Base-by-base conservation (phyloP, 2,888 invertebrate genomes). In the Dynastes grantii region DNA sequence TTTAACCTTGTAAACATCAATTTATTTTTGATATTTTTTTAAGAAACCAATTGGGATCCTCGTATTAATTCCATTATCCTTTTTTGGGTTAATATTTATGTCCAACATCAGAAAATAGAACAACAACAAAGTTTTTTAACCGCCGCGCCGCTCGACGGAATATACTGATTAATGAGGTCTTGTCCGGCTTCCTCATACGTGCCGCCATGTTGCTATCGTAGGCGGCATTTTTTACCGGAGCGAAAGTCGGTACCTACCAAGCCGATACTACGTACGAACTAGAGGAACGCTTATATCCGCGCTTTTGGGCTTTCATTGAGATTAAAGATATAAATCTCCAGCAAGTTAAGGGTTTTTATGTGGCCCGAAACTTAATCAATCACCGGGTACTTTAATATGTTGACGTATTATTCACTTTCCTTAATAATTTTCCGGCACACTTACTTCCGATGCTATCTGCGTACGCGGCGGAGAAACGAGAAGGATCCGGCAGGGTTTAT, bases 321-420 rank as follows among this genome's bases (percentile, higher is more conserved):
- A 77, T 77, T 77, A 77, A 77, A 70, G 70, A 45, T 65, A 77
- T 77, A 77, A 77, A 77, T 77, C 70, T 68, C 77, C 40, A 45
- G 70, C 70, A 29, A 77, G 55, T 58, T 58, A 22, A 22, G 22
- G n/a, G 45, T 77, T 70, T 77, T 77, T 77, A 40, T 70, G 45
- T 16, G 67, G 27, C 4, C 29, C 53, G 32, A 16, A 27, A 77
- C 61, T 58, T 77, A 68, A 76, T 76, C 65, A 64, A 76, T 76
- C 76, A 76, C 45, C 2, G 51, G 68, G 77, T 77, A 61, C 61
- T 70, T 77, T 77, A 68, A 77, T 67, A 77, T 51, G 77, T 58
- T 58, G 77, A 58, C 77, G 58, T 68, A 77, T 77, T 77, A 45
- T 77, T 77, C 68, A 77, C 77, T 55, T 58, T 67, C 51, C 55